phyloP scores from a whole-genome alignment of 2,888 invertebrate species.

The Saturnia pavonia region DNA sequence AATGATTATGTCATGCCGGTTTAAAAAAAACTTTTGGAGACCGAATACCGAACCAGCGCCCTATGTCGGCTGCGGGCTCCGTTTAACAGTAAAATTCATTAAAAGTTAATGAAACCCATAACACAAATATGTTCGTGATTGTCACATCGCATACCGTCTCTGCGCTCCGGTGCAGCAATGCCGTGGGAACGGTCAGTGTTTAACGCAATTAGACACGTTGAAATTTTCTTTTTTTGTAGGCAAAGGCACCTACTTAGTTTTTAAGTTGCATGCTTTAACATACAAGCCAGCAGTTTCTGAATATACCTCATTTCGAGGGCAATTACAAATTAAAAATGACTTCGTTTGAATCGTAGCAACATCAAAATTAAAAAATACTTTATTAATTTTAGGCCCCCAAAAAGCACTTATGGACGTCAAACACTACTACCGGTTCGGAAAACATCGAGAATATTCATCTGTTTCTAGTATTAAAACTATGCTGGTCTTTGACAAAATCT shows the following conservation, averaged over 20 bases:
- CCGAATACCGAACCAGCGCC: background rate
- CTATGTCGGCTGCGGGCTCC: background rate
- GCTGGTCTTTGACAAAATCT: no score
- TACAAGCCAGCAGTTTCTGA: background rate
- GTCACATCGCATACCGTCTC: background rate
- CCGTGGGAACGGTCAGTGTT: background rate
- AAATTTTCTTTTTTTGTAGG: background rate
- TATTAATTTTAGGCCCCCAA: no score
- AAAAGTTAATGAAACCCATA: background rate
- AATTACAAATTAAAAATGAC: no score
- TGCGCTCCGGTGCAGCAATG: background rate
- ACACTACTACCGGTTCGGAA: no score
- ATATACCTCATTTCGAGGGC: background rate
- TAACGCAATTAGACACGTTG: background rate
- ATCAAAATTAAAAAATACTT: no score
- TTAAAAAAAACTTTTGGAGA: background rate
- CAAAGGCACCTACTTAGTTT: no score
- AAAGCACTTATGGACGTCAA: no score
- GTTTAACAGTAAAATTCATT: background rate
- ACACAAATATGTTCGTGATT: background rate
- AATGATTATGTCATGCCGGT: background rate
- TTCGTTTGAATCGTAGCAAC: no score
- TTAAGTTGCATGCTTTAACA: background rate
- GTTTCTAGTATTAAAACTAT: no score
- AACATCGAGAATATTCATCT: no score